Percentiles rank a stretch among this genome's conserved stretches.
phyloP scores from a whole-genome alignment of 2,113 vertebrate genomes.

The Nibea albiflora region DNA sequence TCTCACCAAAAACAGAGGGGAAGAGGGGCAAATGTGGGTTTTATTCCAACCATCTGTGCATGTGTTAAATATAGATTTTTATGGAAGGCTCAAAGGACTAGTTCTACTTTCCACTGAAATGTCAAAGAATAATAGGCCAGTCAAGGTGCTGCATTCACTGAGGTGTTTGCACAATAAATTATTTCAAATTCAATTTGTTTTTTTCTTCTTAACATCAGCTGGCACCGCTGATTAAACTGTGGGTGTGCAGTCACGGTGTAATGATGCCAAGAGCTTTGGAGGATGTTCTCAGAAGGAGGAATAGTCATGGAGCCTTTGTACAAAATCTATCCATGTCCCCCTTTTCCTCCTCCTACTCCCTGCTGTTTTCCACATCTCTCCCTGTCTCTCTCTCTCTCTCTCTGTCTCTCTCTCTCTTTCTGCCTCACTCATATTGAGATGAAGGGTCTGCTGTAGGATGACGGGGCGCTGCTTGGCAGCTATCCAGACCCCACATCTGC shows the following conservation, averaged over 20 bases:
- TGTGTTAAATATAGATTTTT: constrained; percentile 81
- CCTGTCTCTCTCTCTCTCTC: constrained; percentile 58
- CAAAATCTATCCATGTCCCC: constrained; percentile 55
- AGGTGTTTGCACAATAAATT: constrained; percentile 73
- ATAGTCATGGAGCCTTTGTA: constrained; percentile 57
- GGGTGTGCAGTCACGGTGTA: constrained; percentile 44
- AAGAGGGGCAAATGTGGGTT: constrained; percentile 62
- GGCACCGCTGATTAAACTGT: constrained; percentile 46
- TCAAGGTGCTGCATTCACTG: constrained; percentile 62
- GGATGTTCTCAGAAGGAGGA: constrained; percentile 63
- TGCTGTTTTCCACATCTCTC: constrained; percentile 68
- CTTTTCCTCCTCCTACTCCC: constrained; percentile 51
- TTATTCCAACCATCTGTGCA: constrained; percentile 79
- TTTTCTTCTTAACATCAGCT: constrained; percentile 44
- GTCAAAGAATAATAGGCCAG: constrained; percentile 73
- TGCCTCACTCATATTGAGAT: constrained; percentile 72
- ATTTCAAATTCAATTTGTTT: constrained; percentile 60
- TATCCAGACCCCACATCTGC: constrained; percentile 85
- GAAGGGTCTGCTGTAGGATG: constrained; percentile 74
- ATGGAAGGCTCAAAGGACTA: constrained; percentile 68
- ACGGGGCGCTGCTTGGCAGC: constrained; percentile 76
- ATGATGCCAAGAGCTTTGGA: constrained; percentile 63
- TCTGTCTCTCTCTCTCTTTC: constrained; percentile 54
- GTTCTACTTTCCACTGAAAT: constrained; percentile 77
- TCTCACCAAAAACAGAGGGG: constrained; percentile 57